phyloP scores from a whole-genome alignment of 2,888 invertebrate species.

The Unio pictorum region DNA sequence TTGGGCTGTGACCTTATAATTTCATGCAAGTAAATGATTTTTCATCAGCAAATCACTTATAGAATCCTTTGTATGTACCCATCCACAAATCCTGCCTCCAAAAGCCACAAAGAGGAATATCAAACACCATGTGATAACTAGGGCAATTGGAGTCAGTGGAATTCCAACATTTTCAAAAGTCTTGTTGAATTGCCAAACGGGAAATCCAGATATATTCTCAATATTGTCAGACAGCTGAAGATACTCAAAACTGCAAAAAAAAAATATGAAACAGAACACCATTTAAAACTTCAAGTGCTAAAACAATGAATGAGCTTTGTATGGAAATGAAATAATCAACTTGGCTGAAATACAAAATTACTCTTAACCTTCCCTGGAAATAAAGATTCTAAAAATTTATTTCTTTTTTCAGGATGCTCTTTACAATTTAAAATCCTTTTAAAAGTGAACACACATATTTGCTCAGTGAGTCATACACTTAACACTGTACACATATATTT shows the following conservation, averaged over 20 bases:
- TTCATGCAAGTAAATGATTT: too few species aligned
- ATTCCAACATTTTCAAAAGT: constrained; percentile 46
- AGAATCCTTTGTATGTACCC: constrained; percentile 41
- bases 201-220: constrained; percentile 53
- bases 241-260: constrained; percentile 45
- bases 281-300: neutral
- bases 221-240: constrained; percentile 47
- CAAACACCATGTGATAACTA: constrained; percentile 55
- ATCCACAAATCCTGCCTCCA: constrained; percentile 61
- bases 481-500: too few species aligned
- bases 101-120: constrained; percentile 57
- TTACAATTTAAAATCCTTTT: too few species aligned
- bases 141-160: constrained; percentile 55
- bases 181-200: constrained; percentile 56
- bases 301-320: too few species aligned
- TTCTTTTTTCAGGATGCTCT: too few species aligned
- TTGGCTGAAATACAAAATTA: too few species aligned
- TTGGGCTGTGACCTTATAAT: neutral
- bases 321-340: too few species aligned
- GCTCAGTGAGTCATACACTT: too few species aligned
- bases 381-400: too few species aligned
- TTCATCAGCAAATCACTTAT: neutral
- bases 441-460: too few species aligned
- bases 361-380: too few species aligned
- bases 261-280: neutral